Conservation (phyloP, 2,113 vertebrate species). For the Murina feae region DNA sequence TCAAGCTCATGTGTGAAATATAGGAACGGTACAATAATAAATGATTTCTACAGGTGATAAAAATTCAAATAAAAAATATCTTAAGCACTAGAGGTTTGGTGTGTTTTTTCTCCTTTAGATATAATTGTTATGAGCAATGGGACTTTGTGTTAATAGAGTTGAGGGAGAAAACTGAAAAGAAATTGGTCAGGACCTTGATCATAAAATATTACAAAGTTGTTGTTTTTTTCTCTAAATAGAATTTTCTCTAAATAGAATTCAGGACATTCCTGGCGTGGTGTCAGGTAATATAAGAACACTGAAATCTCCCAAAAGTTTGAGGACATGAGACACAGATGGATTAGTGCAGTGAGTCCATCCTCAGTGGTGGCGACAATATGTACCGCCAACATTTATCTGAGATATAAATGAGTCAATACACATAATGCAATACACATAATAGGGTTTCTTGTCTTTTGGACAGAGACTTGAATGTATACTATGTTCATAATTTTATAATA, state of each 20-base stretch:
- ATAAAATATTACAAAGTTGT: background rate
- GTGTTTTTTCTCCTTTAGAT: background rate
- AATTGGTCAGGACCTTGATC: background rate
- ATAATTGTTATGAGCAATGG: background rate
- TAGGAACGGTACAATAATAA: background rate
- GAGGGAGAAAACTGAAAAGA: background rate
- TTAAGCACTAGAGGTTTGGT: background rate
- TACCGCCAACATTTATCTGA: background rate
- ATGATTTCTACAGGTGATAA: background rate
- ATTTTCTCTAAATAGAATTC: too few relatives aligned
- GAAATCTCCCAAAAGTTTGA: background rate
- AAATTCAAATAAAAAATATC: background rate
- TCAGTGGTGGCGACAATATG: background rate
- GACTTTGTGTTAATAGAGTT: background rate
- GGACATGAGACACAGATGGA: background rate
- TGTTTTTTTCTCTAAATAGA: background rate
- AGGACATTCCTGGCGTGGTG: background rate
- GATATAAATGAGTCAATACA: background rate
- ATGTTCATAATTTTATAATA: background rate
- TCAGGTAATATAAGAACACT: background rate
- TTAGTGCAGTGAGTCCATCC: background rate
- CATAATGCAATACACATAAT: background rate
- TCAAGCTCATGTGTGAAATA: background rate
- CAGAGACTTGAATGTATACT: background rate
- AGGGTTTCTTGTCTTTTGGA: background rate